phyloP scores from a whole-genome alignment of 2,797 vertebrate genomes.

The Smutsia gigantea region DNA sequence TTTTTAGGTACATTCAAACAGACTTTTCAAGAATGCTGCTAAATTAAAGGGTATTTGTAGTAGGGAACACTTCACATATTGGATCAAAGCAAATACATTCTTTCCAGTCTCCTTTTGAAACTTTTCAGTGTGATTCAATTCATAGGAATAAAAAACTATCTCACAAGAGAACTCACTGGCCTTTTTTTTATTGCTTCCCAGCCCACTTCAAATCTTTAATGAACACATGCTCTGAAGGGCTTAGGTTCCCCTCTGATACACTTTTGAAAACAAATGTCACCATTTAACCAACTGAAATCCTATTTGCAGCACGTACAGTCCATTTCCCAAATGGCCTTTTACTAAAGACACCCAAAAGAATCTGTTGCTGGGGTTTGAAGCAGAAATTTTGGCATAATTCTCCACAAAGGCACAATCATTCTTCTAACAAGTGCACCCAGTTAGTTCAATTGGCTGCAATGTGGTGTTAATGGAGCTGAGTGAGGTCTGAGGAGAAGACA shows the following conservation, averaged over 20 bases:
- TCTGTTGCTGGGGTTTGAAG: slow-evolving; percentile 59
- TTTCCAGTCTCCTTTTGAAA: slow-evolving; percentile 77
- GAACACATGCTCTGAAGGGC: slow-evolving; percentile 79
- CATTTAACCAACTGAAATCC: slow-evolving; percentile 69
- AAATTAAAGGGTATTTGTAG: slow-evolving; percentile 75
- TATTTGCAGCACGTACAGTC: slow-evolving; percentile 62
- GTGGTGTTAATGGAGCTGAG: neutral
- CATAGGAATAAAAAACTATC: slow-evolving; percentile 80
- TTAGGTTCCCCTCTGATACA: slow-evolving; percentile 72
- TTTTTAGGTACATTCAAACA: slow-evolving; percentile 77
- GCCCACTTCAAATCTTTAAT: slow-evolving; percentile 80
- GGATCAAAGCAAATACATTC: slow-evolving; percentile 81
- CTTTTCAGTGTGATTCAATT: slow-evolving; percentile 79
- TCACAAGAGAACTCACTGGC: slow-evolving; percentile 77
- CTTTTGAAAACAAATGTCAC: slow-evolving; percentile 79
- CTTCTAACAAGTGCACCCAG: slow-evolving; percentile 58
- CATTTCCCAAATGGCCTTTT: slow-evolving; percentile 68
- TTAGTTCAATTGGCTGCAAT: neutral
- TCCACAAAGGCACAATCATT: slow-evolving; percentile 48
- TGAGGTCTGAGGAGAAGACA: neutral
- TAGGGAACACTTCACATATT: slow-evolving; percentile 69
- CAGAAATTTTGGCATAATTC: slow-evolving; percentile 64
- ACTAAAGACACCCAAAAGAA: slow-evolving; percentile 68
- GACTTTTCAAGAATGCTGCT: slow-evolving; percentile 72
- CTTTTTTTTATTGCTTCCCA: slow-evolving; percentile 78